These are phyloP conservation scores for Palaemon carinicauda DNA, from an alignment of 1,140 invertebrate species.

Conservation along the genomic window DNA sequence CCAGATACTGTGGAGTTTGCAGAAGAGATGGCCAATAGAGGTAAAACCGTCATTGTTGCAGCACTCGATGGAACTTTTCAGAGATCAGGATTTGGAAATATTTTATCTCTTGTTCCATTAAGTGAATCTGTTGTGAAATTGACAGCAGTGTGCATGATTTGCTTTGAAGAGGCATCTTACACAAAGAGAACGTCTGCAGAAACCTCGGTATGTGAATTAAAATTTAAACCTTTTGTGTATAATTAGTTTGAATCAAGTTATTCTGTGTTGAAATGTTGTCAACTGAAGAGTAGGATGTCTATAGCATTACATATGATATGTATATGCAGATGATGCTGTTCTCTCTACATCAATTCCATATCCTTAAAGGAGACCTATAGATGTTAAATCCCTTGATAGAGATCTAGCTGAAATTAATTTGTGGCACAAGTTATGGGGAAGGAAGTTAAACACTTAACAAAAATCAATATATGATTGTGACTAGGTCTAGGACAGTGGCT, in stretches of 20 bases:
- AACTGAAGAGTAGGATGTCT: not conserved
- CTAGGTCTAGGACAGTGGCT: too few species aligned
- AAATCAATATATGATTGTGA: too few species aligned
- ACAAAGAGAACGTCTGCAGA: conserved; percentile 70
- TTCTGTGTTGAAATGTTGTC: conserved; percentile 4
- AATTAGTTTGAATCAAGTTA: conserved; percentile 18
- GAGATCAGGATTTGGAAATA: conserved; percentile 71
- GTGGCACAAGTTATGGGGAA: too few species aligned
- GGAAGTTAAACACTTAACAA: too few species aligned
- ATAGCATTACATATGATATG: too few species aligned
- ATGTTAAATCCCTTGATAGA: too few species aligned
- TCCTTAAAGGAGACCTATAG: too few species aligned
- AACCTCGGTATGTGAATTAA: conserved; percentile 64
- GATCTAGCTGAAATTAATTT: too few species aligned
- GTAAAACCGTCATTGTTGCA: conserved; percentile 74
- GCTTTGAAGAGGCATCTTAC: conserved; percentile 71
- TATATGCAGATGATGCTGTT: too few species aligned
- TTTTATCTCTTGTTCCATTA: conserved; percentile 72
- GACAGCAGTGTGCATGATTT: conserved; percentile 72
- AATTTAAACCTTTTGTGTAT: not conserved
- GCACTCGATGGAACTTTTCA: conserved; percentile 71
- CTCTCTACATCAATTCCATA: too few species aligned
- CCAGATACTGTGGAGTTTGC: conserved; percentile 71
- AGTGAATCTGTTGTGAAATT: conserved; percentile 74
- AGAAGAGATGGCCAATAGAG: conserved; percentile 71